These are phyloP conservation scores for Suillia variegata DNA, from an alignment of 2,888 invertebrate genomes.

Conservation along the genomic window DNA sequence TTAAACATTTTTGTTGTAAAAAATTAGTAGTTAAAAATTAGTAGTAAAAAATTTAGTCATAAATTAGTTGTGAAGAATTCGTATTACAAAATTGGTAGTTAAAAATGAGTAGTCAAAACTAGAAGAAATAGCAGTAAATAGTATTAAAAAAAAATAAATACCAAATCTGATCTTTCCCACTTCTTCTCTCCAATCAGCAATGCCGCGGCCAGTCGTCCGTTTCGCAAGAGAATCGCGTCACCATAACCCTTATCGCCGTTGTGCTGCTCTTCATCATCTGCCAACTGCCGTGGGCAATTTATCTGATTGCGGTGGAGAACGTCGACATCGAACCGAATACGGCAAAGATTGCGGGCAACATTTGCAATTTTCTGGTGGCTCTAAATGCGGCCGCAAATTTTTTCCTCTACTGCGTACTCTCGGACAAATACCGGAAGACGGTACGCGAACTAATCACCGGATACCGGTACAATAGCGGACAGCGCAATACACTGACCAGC, in stretches of 20 bases:
- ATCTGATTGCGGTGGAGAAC: slow-evolving; percentile 55
- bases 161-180: no score
- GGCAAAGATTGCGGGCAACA: slow-evolving; percentile 68
- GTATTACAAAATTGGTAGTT: neutral
- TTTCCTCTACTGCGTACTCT: slow-evolving; percentile 77
- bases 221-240: slow-evolving; percentile 74
- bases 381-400: slow-evolving; percentile 80
- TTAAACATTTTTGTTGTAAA: no score
- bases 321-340: slow-evolving; percentile 39
- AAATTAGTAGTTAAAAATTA: no score
- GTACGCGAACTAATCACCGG: slow-evolving; percentile 57
- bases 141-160: neutral
- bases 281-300: slow-evolving; percentile 74
- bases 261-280: slow-evolving; percentile 77
- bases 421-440: slow-evolving; percentile 74
- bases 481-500: slow-evolving; percentile 23
- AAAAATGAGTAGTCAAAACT: neutral
- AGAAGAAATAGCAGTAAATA: neutral
- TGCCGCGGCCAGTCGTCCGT: slow-evolving; percentile 60
- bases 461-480: slow-evolving; percentile 46
- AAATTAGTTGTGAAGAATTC: neutral
- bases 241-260: slow-evolving; percentile 76
- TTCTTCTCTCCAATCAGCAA: no score
- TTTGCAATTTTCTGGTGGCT: slow-evolving; percentile 73
- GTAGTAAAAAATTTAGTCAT: no score